Evolutionary conservation across 2,888 invertebrate species (phyloP), one percentile per base, ranked within the genome.

Genomic region (Tubulanus polymorphus): DNA sequence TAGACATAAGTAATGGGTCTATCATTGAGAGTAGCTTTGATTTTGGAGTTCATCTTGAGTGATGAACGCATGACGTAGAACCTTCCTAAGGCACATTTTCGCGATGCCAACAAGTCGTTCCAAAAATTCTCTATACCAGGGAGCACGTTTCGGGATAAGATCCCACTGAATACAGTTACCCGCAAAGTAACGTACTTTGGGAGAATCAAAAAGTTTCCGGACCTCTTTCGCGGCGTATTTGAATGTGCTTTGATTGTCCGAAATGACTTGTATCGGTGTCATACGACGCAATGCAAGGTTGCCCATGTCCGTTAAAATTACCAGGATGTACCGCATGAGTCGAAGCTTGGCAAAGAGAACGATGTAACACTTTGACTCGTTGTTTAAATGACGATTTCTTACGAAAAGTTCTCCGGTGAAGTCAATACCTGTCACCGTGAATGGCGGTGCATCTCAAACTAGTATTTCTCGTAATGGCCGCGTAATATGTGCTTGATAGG

Each of bases 41-140:
- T 28, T 48, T 53, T 47, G 18, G 18, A 53, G 25, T 28, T 47
- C 47, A 28, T 25, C 27, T 25, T 20, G 30, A 53, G 15, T 28
- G 15, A 53, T 26, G 12, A 47, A n/a, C 18, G 2, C 20, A 30
- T 29, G 23, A 49, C 48, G 46, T 29, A 53, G 12, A n/a, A 26
- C 29, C 20, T 53, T 53, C 47, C 48, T 53, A n/a, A 53, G 10
- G 3, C n/a, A 15, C 15, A 20, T 26, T 49, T 48, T 53, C 10
- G 47, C 28, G 18, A 49, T 23, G 18, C 26, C 46, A 12, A 52
- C 29, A 8, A 53, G 30, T 20, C 53, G n/a, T 28, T 47, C 53
- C 26, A 27, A 53, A 25, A 53, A 52, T 18, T 30, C 53, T 15
- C 53, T 47, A 25, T 47, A 53, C 53, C 53, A 49, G 5, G 53